Percentiles rank a stretch among this genome's conserved stretches.
phyloP scores from a whole-genome alignment of 2,113 vertebrate species.

The Ceyx cyanopectus region DNA sequence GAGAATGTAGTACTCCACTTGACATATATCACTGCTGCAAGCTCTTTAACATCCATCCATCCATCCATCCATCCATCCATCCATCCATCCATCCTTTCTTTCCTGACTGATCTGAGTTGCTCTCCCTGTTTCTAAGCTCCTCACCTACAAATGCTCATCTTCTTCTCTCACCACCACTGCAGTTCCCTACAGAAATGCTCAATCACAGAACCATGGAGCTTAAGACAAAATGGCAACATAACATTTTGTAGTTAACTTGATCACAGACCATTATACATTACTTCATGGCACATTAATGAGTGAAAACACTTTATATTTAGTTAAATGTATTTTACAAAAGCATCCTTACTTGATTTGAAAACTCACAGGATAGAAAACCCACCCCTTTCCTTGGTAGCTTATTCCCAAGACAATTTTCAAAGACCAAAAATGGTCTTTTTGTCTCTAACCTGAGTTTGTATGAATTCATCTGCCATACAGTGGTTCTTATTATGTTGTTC shows the following conservation, averaged over 20 bases:
- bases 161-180: not conserved
- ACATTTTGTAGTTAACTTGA: not conserved
- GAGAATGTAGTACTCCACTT: not conserved
- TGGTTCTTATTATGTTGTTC: slow-evolving; percentile 10
- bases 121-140: not conserved
- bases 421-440: slow-evolving; percentile 7
- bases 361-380: not conserved
- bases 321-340: not conserved
- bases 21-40: fast-evolving
- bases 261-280: not conserved
- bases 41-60: not conserved
- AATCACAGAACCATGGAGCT: not conserved
- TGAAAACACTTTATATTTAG: not conserved
- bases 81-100: not conserved
- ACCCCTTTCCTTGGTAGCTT: not conserved
- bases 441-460: slow-evolving; percentile 11
- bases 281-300: not conserved
- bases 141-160: not conserved
- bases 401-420: not conserved
- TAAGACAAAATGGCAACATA: not conserved
- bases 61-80: too few relatives aligned
- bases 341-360: slow-evolving; percentile 5
- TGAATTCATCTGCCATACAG: not conserved
- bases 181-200: not conserved
- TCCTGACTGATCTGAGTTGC: not conserved